Evolutionary conservation across 2,797 vertebrate species (phyloP), one percentile per base, ranked within the genome.

Genomic region (Mormyrops attenuatus): DNA sequence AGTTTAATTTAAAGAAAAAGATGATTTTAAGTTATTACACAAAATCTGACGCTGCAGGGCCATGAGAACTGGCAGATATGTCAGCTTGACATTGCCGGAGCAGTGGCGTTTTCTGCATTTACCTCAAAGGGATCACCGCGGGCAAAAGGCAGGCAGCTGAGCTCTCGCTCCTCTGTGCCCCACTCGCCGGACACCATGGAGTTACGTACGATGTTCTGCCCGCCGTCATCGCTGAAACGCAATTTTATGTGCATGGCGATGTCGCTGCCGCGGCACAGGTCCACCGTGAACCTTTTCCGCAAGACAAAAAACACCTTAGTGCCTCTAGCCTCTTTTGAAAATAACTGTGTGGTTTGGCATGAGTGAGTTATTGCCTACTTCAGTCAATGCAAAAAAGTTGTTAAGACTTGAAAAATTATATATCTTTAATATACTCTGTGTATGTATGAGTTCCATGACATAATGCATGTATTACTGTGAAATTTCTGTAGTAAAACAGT

Each of bases 41-140:
- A 73, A 17, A 73, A 73, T 38, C 30, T 1, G 30, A 17, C 38
- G 30, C 66, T 34, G 63, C 11, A 5, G 63, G 63, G 22, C 26
- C 63, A 0, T 30, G 63, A 34, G 26, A 34, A 69, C 63, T 0
- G 11, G 26, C 26, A 69, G 63, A 34, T 66, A 22, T 69, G 63
- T 34, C 11, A 5, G 66, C 66, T 17, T 2, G 66, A 38, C 5
- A 6, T 38, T 17, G 66, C 30, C 2, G 5, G 66, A 6, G 66
- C 66, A 38, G 82, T 22, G 1, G 82, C n/a, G 11, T 50, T 22
- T 20, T 47, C 13, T 26, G 73, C 47, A 73, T 91, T 92, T 73
- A 94, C 94, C 93, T 94, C 92, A 90, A 94, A 94, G 17, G 90
- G 52, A 86, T 92, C 60, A 30, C 93, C 94, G 7, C 1, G 50